A percentile compares a stretch with the other conserved stretches of the same genome.
Evolutionary conservation across 2,797 vertebrate species (phyloP).

Genomic region (Mormyrus hasselquistii): DNA sequence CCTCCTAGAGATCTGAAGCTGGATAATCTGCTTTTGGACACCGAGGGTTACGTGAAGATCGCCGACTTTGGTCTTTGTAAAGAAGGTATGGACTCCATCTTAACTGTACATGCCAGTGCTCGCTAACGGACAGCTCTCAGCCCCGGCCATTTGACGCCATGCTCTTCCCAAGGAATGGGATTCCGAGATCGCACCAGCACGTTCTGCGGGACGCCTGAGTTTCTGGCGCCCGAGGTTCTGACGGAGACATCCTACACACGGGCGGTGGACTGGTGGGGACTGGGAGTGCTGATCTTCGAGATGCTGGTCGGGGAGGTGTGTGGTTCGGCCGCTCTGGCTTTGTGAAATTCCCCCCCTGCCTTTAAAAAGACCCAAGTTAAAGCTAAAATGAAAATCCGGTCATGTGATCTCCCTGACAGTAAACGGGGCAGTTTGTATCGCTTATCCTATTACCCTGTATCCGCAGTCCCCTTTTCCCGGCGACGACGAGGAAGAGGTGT

Average conservation of each 20-base stretch:
- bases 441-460: slow-evolving; percentile 8
- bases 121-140: not conserved
- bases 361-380: not conserved
- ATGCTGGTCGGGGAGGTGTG: slow-evolving; percentile 98
- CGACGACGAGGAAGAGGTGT: slow-evolving; percentile 97
- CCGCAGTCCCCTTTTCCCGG: slow-evolving; percentile 92
- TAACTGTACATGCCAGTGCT: not conserved
- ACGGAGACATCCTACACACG: slow-evolving; percentile 97
- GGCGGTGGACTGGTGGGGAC: slow-evolving; percentile 98
- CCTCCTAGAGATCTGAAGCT: slow-evolving; percentile 78
- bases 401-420: not conserved
- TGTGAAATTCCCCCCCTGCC: not conserved
- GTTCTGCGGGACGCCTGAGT: slow-evolving; percentile 96
- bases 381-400: not conserved
- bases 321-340: not conserved
- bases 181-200: slow-evolving; percentile 96
- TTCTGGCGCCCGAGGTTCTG: slow-evolving; percentile 93
- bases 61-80: slow-evolving; percentile 98
- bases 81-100: slow-evolving; percentile 73
- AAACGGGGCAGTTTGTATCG: not conserved
- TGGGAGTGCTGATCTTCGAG: slow-evolving; percentile 97
- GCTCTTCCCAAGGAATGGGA: slow-evolving; percentile 78
- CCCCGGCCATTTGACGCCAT: not conserved
- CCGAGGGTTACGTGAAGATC: slow-evolving; percentile 97
- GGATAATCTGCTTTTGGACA: slow-evolving; percentile 93